Base-by-base conservation (phyloP, 2,888 invertebrate genomes). In the Diabrotica balteata region DNA sequence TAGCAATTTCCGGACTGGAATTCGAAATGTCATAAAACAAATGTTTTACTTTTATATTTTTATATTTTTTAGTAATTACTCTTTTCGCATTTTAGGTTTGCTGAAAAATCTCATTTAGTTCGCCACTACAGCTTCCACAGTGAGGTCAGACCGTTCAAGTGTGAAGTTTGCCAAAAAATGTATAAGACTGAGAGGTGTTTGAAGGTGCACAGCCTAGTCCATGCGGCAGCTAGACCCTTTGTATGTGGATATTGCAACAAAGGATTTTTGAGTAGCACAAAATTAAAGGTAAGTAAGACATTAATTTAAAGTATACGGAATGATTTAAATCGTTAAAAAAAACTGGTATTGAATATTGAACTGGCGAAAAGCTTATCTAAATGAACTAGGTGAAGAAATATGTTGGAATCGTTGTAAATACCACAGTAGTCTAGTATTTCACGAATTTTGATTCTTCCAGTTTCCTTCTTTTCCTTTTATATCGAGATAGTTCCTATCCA, bases 251-350 rank as follows among this genome's bases (percentile, higher is more conserved):
- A 86, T 63, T 88, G 88, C 77, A 85, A 83, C 65, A 88, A 88
- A 77, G 87, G 87, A n/a, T 88, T 88, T 73, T 83, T 74, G 72
- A 91, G 74, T 86, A 90, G 81, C 84, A 89, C 73, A 84, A 89
- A 70, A 83, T 87, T 71, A 82, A 88, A 58, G 85, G 83, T 82
- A 75, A 72, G 53, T 52, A 43, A 42, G 8, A 7, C 22, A 10
- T 42, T 8, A 55, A 55, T n/a, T 43, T 4, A 7, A 32, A 2
- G 5, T 32, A 32, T 5, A 32, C 4, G 32, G 32, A 32, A 32
- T 4, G n/a, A 43, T 10, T 8, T 44, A 55, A 8, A 55, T 51
- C 22, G 9, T 9, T 5, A 51, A 17, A 22, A n/a, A 51, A 7
- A 51, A 7, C 22, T 51, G 6, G 51, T 5, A 8, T 5, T 17